Conservation (phyloP, 2,888 invertebrate genomes). For the Furcula furcula region DNA sequence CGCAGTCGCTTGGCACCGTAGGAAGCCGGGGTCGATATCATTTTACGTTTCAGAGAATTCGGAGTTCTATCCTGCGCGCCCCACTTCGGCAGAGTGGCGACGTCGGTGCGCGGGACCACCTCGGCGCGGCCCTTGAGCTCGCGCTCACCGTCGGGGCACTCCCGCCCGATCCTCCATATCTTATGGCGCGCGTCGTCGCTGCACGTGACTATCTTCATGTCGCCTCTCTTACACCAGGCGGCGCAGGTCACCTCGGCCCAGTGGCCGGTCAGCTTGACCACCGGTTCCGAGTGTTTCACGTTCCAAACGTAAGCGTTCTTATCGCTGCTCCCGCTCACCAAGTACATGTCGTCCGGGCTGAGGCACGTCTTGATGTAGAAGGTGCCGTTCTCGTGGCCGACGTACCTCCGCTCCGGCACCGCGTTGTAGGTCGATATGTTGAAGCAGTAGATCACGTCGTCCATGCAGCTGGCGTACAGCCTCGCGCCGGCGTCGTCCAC, state of each 20-base stretch:
- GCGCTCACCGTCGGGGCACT: constrained; percentile 50
- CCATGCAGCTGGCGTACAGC: constrained; percentile 93
- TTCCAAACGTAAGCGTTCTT: constrained; percentile 94
- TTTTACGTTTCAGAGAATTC: constrained; percentile 63
- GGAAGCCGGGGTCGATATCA: constrained; percentile 35
- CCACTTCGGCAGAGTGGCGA: constrained; percentile 42
- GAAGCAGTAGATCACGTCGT: constrained; percentile 92
- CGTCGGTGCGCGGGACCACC: constrained; percentile 37
- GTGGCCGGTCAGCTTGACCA: constrained; percentile 88
- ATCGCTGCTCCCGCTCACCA: constrained; percentile 95
- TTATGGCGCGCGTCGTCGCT: constrained; percentile 91
- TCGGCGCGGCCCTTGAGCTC: constrained; percentile 62
- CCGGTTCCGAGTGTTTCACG: constrained; percentile 83
- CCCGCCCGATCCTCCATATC: constrained; percentile 86
- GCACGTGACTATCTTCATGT: constrained; percentile 87
- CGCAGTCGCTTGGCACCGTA: constrained; percentile 34
- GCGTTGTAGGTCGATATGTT: constrained; percentile 87
- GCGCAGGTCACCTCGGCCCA: constrained; percentile 93
- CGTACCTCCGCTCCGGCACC: constrained; percentile 84
- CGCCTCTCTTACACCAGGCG: constrained; percentile 86
- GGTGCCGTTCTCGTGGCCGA: constrained; percentile 89
- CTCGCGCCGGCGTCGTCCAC: constrained; percentile 86
- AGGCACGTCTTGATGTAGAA: constrained; percentile 93
- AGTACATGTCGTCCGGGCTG: constrained; percentile 90
- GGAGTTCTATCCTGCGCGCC: constrained; percentile 72